Evolutionary conservation across 2,888 invertebrate genomes (phyloP), one percentile per base, ranked within the genome.

Genomic region (Phanerotoma sp.): DNA sequence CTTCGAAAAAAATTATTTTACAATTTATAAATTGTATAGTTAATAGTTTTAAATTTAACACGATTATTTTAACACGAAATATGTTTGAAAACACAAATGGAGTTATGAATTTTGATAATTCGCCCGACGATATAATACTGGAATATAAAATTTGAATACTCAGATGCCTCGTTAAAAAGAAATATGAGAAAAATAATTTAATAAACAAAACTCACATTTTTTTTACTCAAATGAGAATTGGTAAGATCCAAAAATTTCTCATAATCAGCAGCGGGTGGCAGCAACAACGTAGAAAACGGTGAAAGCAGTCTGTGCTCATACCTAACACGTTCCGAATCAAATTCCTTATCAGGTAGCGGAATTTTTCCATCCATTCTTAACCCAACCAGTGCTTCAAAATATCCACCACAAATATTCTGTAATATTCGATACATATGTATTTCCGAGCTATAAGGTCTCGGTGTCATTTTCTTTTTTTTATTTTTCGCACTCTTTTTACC

Each of bases 321-420:
- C 35, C 97, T 86, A 4, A 97, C 94, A 69, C 91, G 88, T 74
- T 97, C 95, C 72, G 87, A 92, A 78, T 96, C 96, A 78, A 96
- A 96, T 75, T 92, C 89, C 5, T 89, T 86, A 71, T 89, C 86
- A 0, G 96, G 96, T 73, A 89, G 85, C 1, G 84, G 83, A 64
- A 97, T 84, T 77, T 93, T 93, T 52, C 90, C 90, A 72, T 94
- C 93, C 73, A 93, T 83, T 63, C 89, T 87, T 71, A 97, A 88
- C 2, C 93, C 96, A 50, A 92, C 86, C 70, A 96, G 82, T n/a
- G 94, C 94, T 90, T 91, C 78, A 44, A 68, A 78, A 77, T 92
- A 95, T 5, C 96, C 97, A 1, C 95, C 96, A 76, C 94, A 94
- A 83, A 97, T 87, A 74, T 92, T 92, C 77, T 96, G 93, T 79